Conservation (phyloP, 2,113 vertebrate genomes). For the Phylloscopus trochiloides region DNA sequence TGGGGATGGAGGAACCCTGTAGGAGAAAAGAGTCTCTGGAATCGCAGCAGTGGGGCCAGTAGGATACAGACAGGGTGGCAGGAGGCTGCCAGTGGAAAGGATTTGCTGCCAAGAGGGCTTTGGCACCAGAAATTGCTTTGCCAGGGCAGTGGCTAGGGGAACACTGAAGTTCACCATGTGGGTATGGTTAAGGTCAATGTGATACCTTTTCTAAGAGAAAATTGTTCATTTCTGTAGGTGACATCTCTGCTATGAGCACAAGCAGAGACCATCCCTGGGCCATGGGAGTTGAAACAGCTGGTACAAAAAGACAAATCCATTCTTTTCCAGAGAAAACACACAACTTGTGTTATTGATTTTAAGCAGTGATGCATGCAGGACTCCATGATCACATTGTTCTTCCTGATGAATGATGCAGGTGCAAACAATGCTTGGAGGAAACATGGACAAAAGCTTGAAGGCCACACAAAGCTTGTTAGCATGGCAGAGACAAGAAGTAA, state of each 20-base stretch:
- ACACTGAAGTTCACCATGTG: accelerated
- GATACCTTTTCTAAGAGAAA: not conserved
- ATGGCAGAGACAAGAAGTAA: accelerated
- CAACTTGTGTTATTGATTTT: accelerated
- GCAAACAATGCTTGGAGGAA: not conserved
- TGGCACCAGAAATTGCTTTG: not conserved
- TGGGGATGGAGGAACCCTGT: accelerated
- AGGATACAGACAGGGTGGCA: not conserved
- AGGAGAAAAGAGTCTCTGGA: not conserved
- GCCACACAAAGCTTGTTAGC: not conserved
- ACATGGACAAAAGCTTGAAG: accelerated
- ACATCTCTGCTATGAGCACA: not conserved
- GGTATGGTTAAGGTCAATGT: too few relatives aligned
- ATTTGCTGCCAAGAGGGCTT: not conserved
- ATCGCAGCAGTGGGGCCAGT: not conserved
- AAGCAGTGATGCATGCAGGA: accelerated
- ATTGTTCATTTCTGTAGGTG: not conserved
- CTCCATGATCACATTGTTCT: accelerated
- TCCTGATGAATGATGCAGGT: not conserved
- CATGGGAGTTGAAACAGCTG: not conserved
- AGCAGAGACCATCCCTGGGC: not conserved
- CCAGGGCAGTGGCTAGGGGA: not conserved
- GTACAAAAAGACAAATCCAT: not conserved
- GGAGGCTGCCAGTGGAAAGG: not conserved
- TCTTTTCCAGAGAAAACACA: not conserved